A percentile compares a stretch with the other conserved stretches of the same genome.
phyloP scores from a whole-genome alignment of 1,140 invertebrate species.

The Trissolcus basalis region DNA sequence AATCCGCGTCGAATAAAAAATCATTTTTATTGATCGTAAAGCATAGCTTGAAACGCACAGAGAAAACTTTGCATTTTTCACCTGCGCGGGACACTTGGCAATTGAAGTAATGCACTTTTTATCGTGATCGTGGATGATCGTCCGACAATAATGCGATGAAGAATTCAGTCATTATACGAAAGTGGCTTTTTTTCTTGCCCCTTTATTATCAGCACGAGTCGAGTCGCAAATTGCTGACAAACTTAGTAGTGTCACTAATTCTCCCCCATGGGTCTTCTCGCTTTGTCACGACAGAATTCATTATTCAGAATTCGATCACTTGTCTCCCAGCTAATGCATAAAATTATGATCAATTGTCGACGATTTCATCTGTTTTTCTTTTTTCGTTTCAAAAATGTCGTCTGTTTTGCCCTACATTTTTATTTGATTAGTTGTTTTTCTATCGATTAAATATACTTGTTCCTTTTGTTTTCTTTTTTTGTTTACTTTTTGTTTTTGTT shows the following conservation, averaged over 20 bases:
- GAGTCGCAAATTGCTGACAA: constrained; percentile 28
- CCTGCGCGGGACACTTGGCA: not conserved
- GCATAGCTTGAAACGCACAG: too few species aligned
- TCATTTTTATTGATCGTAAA: not conserved
- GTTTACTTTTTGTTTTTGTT: not conserved
- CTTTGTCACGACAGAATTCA: constrained; percentile 27
- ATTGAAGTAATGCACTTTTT: constrained; percentile 35
- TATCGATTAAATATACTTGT: too few species aligned
- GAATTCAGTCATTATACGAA: constrained; percentile 34
- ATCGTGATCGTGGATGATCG: constrained; percentile 20
- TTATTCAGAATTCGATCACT: constrained; percentile 29
- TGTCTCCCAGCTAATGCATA: constrained; percentile 7
- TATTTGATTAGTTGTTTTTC: not conserved
- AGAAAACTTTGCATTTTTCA: not conserved
- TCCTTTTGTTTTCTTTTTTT: not conserved
- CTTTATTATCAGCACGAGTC: constrained; percentile 26
- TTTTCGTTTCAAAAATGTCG: not conserved
- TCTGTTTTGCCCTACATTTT: not conserved
- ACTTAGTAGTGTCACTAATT: constrained; percentile 45
- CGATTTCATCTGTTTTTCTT: not conserved
- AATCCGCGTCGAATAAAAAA: not conserved
- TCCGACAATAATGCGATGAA: constrained; percentile 18
- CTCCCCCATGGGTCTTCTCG: constrained; percentile 13
- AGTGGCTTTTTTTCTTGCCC: constrained; percentile 28
- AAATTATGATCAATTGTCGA: constrained; percentile 6